These are phyloP conservation scores for Mythimna lalbum DNA, from an alignment of 2,888 invertebrate species.

Conservation along the genomic window DNA sequence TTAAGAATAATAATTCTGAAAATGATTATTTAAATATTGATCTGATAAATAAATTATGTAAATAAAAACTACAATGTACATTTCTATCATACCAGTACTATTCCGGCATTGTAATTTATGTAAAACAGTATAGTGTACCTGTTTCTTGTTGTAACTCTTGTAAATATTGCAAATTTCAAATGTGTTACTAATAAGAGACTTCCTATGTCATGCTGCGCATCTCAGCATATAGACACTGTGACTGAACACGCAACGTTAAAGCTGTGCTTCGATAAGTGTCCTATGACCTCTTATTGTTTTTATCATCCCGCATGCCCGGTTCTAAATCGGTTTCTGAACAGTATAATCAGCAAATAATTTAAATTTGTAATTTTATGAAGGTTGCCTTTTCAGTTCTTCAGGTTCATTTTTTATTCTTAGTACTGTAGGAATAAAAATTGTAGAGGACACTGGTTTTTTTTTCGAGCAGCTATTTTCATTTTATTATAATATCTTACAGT, in stretches of 20 bases:
- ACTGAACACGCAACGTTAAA: not conserved
- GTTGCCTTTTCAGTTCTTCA: not conserved
- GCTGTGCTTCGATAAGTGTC: not conserved
- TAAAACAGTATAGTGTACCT: slow-evolving; percentile 19
- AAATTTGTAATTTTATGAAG: not conserved
- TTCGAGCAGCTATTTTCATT: slow-evolving; percentile 14
- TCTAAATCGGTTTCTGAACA: not conserved
- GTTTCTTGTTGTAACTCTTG: slow-evolving; percentile 28
- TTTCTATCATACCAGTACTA: slow-evolving; percentile 40
- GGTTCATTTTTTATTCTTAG: not conserved
- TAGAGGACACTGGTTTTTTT: not conserved
- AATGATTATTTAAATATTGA: slow-evolving; percentile 16
- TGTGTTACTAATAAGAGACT: slow-evolving; percentile 5
- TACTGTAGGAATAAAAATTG: not conserved
- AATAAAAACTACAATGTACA: slow-evolving; percentile 52
- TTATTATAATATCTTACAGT: slow-evolving; percentile 4
- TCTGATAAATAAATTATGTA: slow-evolving; percentile 46
- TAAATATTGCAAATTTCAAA: slow-evolving; percentile 34
- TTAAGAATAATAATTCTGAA: slow-evolving; percentile 39
- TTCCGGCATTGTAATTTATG: slow-evolving; percentile 34
- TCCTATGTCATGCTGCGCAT: slow-evolving; percentile 1
- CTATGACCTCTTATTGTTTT: not conserved
- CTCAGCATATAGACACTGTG: not conserved
- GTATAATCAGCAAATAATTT: not conserved
- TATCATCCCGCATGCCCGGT: not conserved